Conservation (phyloP, 2,797 vertebrate genomes). For the Manis pentadactyla region DNA sequence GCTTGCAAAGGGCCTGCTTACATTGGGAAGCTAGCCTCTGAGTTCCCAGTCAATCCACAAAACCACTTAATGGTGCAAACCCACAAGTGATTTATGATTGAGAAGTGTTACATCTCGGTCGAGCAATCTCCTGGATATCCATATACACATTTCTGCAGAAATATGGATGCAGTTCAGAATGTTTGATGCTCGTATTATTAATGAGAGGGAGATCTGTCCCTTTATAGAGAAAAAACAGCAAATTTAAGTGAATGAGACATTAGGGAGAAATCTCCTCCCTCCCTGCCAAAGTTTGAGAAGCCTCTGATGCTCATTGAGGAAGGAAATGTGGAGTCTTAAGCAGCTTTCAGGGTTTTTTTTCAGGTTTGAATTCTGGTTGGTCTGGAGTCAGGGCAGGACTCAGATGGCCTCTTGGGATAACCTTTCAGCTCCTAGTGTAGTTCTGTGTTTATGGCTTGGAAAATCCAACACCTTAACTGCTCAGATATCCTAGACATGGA, state of each 20-base stretch:
- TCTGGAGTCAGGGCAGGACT: background rate
- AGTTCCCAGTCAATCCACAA: background rate
- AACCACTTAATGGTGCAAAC: background rate
- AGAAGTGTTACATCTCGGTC: background rate
- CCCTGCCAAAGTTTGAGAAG: background rate
- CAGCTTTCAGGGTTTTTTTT: background rate
- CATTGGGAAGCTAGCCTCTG: background rate
- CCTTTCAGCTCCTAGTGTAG: constrained; percentile 10
- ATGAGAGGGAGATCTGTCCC: background rate
- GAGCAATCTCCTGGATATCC: background rate
- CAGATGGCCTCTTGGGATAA: background rate
- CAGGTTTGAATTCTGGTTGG: background rate
- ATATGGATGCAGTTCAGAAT: background rate
- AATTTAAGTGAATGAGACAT: background rate
- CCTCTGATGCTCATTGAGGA: background rate
- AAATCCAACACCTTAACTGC: constrained; percentile 61
- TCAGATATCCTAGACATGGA: constrained; percentile 42
- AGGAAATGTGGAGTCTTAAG: background rate
- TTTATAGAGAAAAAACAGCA: background rate
- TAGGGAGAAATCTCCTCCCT: background rate
- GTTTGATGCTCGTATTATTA: background rate
- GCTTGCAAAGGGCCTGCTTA: background rate
- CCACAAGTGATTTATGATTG: background rate
- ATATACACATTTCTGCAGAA: background rate
- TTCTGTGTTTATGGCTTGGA: constrained; percentile 41